Evolutionary conservation across 2,113 vertebrate genomes (phyloP).

Genomic region (Callipepla squamata): DNA sequence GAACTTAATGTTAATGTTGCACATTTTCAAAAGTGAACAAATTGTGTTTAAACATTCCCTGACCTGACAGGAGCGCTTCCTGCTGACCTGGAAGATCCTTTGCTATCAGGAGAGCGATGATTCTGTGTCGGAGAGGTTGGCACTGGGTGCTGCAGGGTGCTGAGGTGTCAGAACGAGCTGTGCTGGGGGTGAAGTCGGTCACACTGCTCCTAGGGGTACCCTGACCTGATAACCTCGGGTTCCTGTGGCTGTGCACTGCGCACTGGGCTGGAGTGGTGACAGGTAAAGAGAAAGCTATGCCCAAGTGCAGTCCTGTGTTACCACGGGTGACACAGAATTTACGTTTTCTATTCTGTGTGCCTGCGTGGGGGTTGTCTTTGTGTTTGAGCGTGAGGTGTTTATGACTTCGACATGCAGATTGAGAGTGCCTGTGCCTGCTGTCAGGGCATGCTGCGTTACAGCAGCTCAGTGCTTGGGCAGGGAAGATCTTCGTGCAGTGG

Average conservation of each 20-base stretch:
- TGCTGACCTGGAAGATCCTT: not conserved
- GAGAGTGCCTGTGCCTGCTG: not conserved
- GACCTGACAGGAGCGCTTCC: not conserved
- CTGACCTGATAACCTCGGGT: rapidly evolving
- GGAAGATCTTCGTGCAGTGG: not conserved
- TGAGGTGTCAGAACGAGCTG: rapidly evolving
- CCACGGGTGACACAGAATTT: not conserved
- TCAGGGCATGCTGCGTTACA: rapidly evolving
- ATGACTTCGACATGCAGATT: not conserved
- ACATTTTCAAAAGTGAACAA: not conserved
- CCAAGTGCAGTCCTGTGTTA: not conserved
- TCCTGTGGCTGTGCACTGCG: rapidly evolving
- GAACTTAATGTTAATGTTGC: not conserved
- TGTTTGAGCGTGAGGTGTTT: not conserved
- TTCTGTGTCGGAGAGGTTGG: not conserved
- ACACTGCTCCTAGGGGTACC: rapidly evolving
- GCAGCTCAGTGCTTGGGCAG: not conserved
- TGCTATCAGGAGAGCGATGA: not conserved
- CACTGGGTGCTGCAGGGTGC: not conserved
- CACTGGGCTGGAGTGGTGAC: too few species aligned
- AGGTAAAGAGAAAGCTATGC: rapidly evolving
- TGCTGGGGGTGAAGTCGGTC: not conserved
- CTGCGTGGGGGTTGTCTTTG: not conserved
- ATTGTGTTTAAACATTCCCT: not conserved
- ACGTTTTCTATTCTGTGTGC: not conserved